Base-by-base conservation (phyloP, 2,797 vertebrate genomes). In the Cyprinella venusta region DNA sequence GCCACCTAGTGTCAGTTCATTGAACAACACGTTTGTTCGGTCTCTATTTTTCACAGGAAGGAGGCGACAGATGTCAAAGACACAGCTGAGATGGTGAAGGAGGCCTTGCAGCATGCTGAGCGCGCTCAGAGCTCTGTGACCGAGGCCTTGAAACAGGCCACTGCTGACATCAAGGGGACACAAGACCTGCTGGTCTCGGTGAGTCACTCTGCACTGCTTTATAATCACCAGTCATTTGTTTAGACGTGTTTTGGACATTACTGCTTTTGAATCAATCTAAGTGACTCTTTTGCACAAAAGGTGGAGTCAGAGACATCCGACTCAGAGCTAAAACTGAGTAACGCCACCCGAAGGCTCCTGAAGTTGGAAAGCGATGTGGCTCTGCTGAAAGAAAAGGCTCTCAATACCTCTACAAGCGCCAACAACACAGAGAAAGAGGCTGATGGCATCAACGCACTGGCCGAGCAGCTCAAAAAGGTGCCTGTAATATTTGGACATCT, bases 141-240 rank as follows among this genome's bases (percentile, higher is more conserved):
- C 83, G 95, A 94, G 82, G 97, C 96, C 64, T 96, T 99, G 87
- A 94, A 95, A 89, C 96, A 97, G 92, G 97, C 98, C 4, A 88
- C 94, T 0, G 89, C 94, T 19, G 94, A 99, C 87, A 98, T 99
- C 87, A 93, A 93, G 85, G 97, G 94, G 89, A 98, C 98, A 42
- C 96, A 96, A 88, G 91, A 95, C 81, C 94, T 99, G 48, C 93
- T 99, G 74, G 95, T 96, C 45, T 96, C 96, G 0, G 98, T 99
- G 83, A 94, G 96, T 91, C 36, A 30, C 26, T 30, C 2, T 33
- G 6, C 54, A 6, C 26, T 26, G 59, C 24, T 26, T 61, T 61
- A 5, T 7, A 5, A 59, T 33, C 56, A 38, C 54, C 15, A 30
- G 1, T 45, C 76, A 48, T 48, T 15, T 33, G 30, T 33, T 78